Conservation (phyloP, 2,888 invertebrate genomes). For the Lomographa bimaculata region DNA sequence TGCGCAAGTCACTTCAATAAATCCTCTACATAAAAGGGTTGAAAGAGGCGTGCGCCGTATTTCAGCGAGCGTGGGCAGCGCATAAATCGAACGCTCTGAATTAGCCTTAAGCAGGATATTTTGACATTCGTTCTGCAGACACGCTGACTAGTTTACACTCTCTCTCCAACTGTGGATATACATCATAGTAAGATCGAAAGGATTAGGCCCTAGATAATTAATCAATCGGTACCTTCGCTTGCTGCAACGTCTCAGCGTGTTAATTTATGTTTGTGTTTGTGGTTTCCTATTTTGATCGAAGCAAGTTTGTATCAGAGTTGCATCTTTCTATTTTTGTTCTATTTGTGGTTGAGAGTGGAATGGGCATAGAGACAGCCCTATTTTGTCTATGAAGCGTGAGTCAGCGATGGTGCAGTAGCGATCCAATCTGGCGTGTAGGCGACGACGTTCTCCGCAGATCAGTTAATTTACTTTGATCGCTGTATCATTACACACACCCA, state of each 20-base stretch:
- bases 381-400: conserved; percentile 27
- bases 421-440: conserved; percentile 31
- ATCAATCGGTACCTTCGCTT: conserved; percentile 26
- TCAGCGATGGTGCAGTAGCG: conserved; percentile 29
- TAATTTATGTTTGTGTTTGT: conserved; percentile 25
- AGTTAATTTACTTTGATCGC: conserved; percentile 52
- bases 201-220: conserved; percentile 32
- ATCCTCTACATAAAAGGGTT: conserved; percentile 75
- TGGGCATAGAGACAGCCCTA: conserved; percentile 16
- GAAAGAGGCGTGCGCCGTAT: conserved; percentile 70
- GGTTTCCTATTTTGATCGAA: conserved; percentile 14
- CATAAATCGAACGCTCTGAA: conserved; percentile 74
- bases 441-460: conserved; percentile 44
- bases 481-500: conserved; percentile 49
- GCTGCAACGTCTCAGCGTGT: conserved; percentile 21
- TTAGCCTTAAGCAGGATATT: conserved; percentile 74
- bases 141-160: conserved; percentile 60
- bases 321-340: conserved; percentile 12
- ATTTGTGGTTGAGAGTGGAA: conserved; percentile 11
- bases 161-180: conserved; percentile 43
- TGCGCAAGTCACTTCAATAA: conserved; percentile 67
- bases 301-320: conserved; percentile 10
- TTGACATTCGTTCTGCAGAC: conserved; percentile 62
- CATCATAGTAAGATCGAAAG: conserved; percentile 35
- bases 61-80: conserved; percentile 70